phyloP scores from a whole-genome alignment of 2,113 vertebrate species.

The Phodopus roborovskii region DNA sequence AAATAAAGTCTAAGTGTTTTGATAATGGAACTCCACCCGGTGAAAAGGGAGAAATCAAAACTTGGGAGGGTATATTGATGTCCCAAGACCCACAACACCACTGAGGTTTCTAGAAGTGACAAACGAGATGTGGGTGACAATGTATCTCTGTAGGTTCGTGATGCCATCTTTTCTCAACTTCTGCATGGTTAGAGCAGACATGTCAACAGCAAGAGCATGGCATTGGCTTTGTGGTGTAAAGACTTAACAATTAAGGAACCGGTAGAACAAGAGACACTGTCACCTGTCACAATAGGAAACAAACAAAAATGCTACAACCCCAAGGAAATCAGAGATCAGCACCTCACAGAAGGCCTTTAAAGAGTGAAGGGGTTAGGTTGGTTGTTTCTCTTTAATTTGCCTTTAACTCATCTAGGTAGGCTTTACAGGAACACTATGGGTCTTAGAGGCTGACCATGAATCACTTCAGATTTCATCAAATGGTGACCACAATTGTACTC shows the following conservation, averaged over 20 bases:
- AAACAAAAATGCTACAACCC: not conserved
- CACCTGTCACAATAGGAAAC: not conserved
- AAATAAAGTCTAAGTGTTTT: constrained; percentile 17
- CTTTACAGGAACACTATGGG: not conserved
- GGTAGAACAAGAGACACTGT: not conserved
- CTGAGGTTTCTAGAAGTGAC: not conserved
- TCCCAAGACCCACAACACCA: not conserved
- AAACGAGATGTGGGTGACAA: not conserved
- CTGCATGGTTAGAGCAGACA: not conserved
- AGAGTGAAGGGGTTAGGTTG: not conserved
- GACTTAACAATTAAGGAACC: not conserved
- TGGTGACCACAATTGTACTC: not conserved
- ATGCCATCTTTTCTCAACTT: not conserved
- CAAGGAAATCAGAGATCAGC: not conserved
- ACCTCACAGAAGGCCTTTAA: not conserved
- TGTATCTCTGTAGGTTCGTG: not conserved
- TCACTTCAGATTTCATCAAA: not conserved
- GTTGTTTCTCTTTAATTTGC: not conserved
- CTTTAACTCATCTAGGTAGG: not conserved
- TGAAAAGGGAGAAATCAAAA: not conserved
- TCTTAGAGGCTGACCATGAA: not conserved
- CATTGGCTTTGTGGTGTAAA: not conserved
- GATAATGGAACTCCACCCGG: not conserved
- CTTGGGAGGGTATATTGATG: not conserved
- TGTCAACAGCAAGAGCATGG: not conserved